Base-by-base conservation (phyloP, 2,113 vertebrate species). In the Geococcyx californianus region DNA sequence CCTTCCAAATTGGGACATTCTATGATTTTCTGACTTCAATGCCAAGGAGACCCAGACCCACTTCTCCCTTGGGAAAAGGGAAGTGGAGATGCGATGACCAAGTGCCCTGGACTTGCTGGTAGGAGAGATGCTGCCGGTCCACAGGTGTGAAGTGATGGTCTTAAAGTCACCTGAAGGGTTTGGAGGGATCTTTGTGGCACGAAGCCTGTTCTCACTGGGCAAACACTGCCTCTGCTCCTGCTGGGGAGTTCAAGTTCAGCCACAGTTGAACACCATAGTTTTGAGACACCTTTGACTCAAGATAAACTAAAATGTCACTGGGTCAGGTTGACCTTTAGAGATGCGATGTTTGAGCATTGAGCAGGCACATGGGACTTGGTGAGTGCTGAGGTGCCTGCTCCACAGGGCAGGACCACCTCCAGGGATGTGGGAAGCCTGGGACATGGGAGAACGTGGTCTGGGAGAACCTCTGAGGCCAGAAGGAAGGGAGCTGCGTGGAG, bases 101-200 rank as follows among this genome's bases (percentile, higher is more conserved):
- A 15, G 6, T 3, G 6, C 28, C 38, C 21, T 5, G 0, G 7
- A 16, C 2, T 0, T 21, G 56, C 52, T 36, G 44, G 19, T 13
- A 6, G n/a, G 44, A 59, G 84, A 18, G 42, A 29, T 21, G 4
- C 4, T 3, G 1, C 45, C n/a, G 70, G 16, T 11, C 51, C 81
- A 3, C 47, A 3, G 9, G 7, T 3, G 25, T 2, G 62, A 13
- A 25, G 62, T 1, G 25, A 21, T 0, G 2, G 16, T 6, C 52
- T 33, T 8, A 7, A 7, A 29, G 33, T 3, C 87, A n/a, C 59
- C 44, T 5, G 1, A 4, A 47, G 51, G 69, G 11, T 23, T 49
- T 31, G 34, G 24, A 40, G 69, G 66, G 34, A 8, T 10, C 36
- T 44, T 9, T 6, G 3, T 2, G 3, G 16, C 6, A 18, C 20